phyloP scores from a whole-genome alignment of 2,797 vertebrate genomes.

The Eulemur rubriventer region DNA sequence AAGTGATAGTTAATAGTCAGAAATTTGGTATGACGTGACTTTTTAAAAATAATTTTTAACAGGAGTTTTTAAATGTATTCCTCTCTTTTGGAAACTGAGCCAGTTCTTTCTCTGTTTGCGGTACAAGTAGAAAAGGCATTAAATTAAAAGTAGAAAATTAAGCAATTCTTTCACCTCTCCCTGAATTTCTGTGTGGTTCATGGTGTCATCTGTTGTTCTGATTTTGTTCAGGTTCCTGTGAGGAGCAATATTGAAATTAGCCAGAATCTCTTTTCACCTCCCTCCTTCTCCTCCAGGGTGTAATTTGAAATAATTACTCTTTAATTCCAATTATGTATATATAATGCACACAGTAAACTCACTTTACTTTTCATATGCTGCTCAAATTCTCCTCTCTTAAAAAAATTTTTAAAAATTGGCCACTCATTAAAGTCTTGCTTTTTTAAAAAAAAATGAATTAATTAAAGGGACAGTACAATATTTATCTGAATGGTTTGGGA shows the following conservation, averaged over 20 bases:
- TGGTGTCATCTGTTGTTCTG: background rate
- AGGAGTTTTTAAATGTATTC: background rate
- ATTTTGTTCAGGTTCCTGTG: background rate
- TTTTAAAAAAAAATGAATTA: too few species aligned
- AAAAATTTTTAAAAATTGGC: background rate
- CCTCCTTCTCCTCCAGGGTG: background rate
- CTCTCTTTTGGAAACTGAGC: background rate
- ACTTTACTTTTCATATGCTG: background rate
- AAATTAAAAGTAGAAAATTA: background rate
- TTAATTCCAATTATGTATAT: background rate
- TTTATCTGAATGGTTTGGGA: background rate
- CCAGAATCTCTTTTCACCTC: too few species aligned
- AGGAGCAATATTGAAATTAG: background rate
- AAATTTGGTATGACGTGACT: background rate
- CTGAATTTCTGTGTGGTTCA: background rate
- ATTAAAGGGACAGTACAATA: background rate
- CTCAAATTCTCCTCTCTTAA: too few species aligned
- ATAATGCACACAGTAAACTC: background rate
- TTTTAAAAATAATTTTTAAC: background rate
- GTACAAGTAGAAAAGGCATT: background rate
- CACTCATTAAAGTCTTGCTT: background rate
- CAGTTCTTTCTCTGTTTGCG: background rate
- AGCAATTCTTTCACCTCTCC: background rate
- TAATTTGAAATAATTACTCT: background rate
- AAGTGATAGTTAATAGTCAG: background rate